These are phyloP conservation scores for Dipodomys spectabilis DNA, from an alignment of 2,113 vertebrate genomes.

Conservation along the genomic window DNA sequence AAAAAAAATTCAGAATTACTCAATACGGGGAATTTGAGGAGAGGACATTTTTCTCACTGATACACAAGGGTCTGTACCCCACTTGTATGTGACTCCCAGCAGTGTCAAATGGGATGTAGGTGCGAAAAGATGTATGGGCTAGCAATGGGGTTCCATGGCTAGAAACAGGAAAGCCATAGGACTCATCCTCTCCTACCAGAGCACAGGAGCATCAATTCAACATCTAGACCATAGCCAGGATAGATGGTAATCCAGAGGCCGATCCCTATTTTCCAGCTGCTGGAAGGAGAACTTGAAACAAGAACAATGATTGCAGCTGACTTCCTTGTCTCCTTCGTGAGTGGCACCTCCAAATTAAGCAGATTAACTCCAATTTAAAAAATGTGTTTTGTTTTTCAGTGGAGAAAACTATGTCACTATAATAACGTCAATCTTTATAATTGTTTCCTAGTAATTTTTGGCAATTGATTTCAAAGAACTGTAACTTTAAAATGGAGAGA, in stretches of 20 bases:
- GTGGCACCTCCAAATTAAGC: background rate
- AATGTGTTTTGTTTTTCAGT: background rate
- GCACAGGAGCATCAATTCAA: background rate
- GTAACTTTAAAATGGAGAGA: background rate
- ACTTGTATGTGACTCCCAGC: background rate
- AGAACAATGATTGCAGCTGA: background rate
- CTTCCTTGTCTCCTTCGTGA: background rate
- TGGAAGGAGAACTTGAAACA: background rate
- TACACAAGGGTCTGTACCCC: background rate
- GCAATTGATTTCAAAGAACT: background rate
- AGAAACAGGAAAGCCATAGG: background rate
- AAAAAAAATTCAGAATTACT: background rate
- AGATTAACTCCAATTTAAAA: conserved; percentile 2
- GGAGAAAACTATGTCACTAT: background rate
- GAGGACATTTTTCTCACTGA: background rate
- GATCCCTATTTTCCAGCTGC: background rate
- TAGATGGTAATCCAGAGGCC: background rate
- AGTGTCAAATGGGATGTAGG: background rate
- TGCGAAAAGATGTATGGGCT: background rate
- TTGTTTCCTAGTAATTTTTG: background rate
- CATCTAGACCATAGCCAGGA: background rate
- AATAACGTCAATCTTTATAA: background rate
- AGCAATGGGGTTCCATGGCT: background rate
- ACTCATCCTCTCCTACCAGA: background rate
- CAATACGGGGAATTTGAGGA: background rate